These are phyloP conservation scores for Thunnus thynnus DNA, from an alignment of 2,113 vertebrate genomes.

Conservation along the genomic window DNA sequence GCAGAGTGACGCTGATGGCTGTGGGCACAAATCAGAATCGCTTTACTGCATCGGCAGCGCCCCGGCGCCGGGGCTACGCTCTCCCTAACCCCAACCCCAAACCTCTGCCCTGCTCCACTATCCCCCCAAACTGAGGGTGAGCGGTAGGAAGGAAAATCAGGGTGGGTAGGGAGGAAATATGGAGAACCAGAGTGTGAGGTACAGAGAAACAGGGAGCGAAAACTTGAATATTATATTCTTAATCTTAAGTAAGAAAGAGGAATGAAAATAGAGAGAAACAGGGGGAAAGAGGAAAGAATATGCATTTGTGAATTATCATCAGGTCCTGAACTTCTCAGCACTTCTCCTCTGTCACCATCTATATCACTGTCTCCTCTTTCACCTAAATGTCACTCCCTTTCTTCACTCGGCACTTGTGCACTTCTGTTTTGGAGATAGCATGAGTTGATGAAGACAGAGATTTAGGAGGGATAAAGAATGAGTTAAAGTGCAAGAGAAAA, in stretches of 20 bases:
- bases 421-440: background rate
- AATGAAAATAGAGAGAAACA: background rate
- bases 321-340: conserved; percentile 12
- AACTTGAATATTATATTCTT: background rate
- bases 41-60: conserved; percentile 86
- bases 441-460: background rate
- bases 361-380: background rate
- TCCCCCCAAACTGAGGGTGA: conserved; percentile 51
- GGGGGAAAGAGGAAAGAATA: background rate
- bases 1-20: conserved; percentile 90
- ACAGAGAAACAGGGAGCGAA: background rate
- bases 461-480: conserved; percentile 10
- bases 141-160: conserved; percentile 40
- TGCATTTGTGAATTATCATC: background rate
- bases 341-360: background rate
- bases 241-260: background rate
- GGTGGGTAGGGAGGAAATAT: background rate
- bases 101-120: conserved; percentile 53
- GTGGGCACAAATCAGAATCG: conserved; percentile 92
- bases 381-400: background rate
- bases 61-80: conserved; percentile 52
- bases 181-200: conserved; percentile 5
- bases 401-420: conserved; percentile 3
- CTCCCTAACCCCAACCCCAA: conserved; percentile 61
- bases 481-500: conserved; percentile 33